These are phyloP conservation scores for Harpalus rubripes DNA, from an alignment of 2,888 invertebrate genomes.

Conservation along the genomic window DNA sequence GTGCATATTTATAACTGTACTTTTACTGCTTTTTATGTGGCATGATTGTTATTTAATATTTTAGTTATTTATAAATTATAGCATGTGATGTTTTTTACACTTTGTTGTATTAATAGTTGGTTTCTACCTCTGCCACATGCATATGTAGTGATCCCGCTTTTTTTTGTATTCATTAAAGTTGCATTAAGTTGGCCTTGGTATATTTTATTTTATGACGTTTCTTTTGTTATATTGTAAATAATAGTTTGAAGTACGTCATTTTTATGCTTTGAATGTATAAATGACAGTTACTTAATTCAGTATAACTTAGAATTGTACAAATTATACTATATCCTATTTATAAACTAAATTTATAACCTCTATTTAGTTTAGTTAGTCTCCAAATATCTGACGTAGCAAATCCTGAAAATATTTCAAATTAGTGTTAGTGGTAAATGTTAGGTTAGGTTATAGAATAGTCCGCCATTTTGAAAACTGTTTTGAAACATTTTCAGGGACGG, in stretches of 20 bases:
- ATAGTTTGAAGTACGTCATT: too few species aligned
- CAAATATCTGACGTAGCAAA: slow-evolving; percentile 29
- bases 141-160: neutral
- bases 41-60: neutral
- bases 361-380: slow-evolving; percentile 26
- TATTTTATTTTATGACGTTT: slow-evolving; percentile 17
- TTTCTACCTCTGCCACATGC: neutral
- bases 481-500: slow-evolving; percentile 47
- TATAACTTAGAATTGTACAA: slow-evolving; percentile 47
- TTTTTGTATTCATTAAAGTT: slow-evolving; percentile 13
- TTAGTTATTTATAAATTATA: neutral
- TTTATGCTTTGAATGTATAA: slow-evolving; percentile 8
- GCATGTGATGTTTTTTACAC: neutral
- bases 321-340: neutral
- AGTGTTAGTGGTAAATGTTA: slow-evolving; percentile 26
- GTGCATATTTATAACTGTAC: neutral
- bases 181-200: neutral
- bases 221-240: neutral
- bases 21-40: neutral
- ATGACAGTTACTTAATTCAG: slow-evolving; percentile 33
- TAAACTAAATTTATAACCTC: slow-evolving; percentile 9
- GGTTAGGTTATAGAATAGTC: neutral
- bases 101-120: neutral
- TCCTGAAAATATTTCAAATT: slow-evolving; percentile 49
- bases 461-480: slow-evolving; percentile 18